Evolutionary conservation across 2,888 invertebrate species (phyloP).

Genomic region (Lithosia quadra): DNA sequence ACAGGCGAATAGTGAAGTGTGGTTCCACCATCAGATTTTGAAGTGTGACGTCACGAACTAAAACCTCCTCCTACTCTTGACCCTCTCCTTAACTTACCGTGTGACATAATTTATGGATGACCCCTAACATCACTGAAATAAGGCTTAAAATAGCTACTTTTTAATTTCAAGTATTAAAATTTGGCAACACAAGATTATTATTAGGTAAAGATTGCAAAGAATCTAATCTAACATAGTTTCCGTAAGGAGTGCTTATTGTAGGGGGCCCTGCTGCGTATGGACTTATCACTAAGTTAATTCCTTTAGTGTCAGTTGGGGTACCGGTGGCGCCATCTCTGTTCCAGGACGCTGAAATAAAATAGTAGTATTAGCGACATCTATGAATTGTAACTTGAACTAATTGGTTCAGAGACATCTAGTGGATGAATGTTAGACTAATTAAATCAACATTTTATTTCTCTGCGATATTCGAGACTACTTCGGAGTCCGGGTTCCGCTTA

Average conservation of each 20-base stretch:
- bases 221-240: constrained; percentile 70
- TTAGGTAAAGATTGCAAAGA: constrained; percentile 12
- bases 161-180: not conserved
- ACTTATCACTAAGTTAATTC: constrained; percentile 58
- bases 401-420: constrained; percentile 14
- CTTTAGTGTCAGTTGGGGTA: constrained; percentile 48
- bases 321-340: constrained; percentile 64
- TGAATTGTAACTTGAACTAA: constrained; percentile 26
- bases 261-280: constrained; percentile 70
- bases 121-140: no score
- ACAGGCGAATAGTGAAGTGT: no score
- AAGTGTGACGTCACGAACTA: no score
- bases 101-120: no score
- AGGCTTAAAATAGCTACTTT: not conserved
- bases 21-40: no score
- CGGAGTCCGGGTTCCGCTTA: no score
- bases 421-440: not conserved
- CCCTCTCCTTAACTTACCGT: no score
- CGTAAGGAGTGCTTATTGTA: constrained; percentile 78
- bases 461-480: no score
- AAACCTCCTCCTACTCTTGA: no score
- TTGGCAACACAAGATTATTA: not conserved
- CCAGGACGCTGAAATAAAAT: constrained; percentile 69
- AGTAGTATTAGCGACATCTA: constrained; percentile 52
- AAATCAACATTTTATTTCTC: not conserved